Conservation (phyloP, 2,797 vertebrate genomes). For the Dermochelys coriacea region DNA sequence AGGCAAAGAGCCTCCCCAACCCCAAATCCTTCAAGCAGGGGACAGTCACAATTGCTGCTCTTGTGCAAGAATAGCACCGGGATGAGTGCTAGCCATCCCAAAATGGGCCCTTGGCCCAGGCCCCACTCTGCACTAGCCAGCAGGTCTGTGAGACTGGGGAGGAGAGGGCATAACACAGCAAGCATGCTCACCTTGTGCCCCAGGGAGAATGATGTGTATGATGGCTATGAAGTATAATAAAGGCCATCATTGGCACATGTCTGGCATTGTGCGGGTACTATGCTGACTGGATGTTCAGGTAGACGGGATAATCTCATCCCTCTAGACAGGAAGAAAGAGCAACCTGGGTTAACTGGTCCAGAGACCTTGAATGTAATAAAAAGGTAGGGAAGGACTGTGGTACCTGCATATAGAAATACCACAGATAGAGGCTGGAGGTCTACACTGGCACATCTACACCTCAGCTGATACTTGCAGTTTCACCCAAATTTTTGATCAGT, state of each 20-base stretch:
- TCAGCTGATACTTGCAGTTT: neutral
- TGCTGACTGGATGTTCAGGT: neutral
- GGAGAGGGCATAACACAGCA: neutral
- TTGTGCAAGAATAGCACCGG: neutral
- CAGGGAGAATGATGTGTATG: neutral
- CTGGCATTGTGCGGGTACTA: neutral
- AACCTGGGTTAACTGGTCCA: neutral
- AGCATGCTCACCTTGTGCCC: neutral
- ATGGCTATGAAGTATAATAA: neutral
- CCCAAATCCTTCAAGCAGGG: neutral
- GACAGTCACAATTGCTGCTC: neutral
- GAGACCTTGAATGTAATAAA: neutral
- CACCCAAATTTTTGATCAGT: slow-evolving; percentile 18
- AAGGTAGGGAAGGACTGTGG: neutral
- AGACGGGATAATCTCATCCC: neutral
- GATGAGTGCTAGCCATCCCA: neutral
- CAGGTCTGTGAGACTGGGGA: neutral
- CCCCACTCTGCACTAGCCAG: neutral
- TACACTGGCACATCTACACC: neutral
- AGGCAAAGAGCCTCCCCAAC: neutral
- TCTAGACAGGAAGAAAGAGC: neutral
- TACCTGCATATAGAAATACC: neutral
- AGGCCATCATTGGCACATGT: neutral
- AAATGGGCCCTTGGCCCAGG: neutral
- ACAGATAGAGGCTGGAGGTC: neutral